phyloP scores from a whole-genome alignment of 37 sponge, comb jelly and placozoan species.

The Mnemiopsis leidyi region DNA sequence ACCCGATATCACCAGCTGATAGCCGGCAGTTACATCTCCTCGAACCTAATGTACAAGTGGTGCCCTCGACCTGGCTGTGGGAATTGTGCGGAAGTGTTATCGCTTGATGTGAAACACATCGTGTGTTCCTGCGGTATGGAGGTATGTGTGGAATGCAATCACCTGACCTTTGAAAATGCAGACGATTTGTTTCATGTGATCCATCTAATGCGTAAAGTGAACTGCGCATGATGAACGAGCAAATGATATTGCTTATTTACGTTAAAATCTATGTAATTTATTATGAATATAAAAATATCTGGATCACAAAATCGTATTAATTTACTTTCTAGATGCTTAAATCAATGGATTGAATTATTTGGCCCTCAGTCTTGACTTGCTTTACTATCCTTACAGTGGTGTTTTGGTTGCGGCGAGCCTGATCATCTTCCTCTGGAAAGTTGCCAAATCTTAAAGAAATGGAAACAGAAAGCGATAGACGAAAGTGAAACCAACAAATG shows the following conservation, averaged over 20 bases:
- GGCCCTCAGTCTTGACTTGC: no score
- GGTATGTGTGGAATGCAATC: background rate
- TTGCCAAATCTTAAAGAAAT: background rate
- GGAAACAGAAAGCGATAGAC: constrained; percentile 28
- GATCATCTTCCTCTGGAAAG: background rate
- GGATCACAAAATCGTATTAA: background rate
- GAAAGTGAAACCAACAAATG: constrained; percentile 54
- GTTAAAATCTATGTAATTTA: no score
- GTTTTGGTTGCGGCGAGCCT: constrained; percentile 46
- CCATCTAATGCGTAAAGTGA: no score
- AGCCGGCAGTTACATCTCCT: constrained; percentile 9
- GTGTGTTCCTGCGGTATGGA: constrained; percentile 31
- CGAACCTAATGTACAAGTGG: constrained; percentile 5
- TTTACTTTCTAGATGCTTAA: background rate
- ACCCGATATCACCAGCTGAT: constrained; percentile 47
- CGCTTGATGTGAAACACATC: constrained; percentile 37
- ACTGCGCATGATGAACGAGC: no score
- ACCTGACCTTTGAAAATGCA: no score
- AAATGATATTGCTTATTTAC: no score
- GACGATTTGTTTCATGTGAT: no score
- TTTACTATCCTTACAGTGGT: constrained; percentile 50
- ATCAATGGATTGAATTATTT: background rate
- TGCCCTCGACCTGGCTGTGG: constrained; percentile 1
- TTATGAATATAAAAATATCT: no score
- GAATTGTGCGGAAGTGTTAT: background rate